phyloP scores from a whole-genome alignment of 2,113 vertebrate species.

The Caranx melampygus region DNA sequence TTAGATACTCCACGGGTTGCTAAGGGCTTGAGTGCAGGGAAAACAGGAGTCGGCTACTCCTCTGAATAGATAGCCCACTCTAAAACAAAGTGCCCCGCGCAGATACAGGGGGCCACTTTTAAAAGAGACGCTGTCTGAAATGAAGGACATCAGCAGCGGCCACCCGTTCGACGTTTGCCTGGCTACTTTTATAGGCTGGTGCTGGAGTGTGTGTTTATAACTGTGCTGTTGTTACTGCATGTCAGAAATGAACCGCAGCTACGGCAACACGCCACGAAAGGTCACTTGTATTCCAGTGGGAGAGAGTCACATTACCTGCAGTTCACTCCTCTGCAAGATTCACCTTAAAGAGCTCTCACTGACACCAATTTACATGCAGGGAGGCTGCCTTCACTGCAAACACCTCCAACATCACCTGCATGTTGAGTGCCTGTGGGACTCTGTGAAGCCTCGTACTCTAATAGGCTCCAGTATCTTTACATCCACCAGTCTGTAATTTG shows the following conservation, averaged over 20 bases:
- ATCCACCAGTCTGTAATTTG: slow-evolving; percentile 30
- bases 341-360: slow-evolving; percentile 35
- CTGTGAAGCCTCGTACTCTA: slow-evolving; percentile 12
- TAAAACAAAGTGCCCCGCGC: slow-evolving; percentile 58
- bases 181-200: slow-evolving; percentile 25
- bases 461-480: slow-evolving; percentile 31
- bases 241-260: slow-evolving; percentile 39
- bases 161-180: background rate
- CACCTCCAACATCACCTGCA: slow-evolving; percentile 44
- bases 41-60: slow-evolving; percentile 56
- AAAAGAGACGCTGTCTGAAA: slow-evolving; percentile 54
- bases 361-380: slow-evolving; percentile 49
- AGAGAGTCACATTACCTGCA: slow-evolving; percentile 46
- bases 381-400: slow-evolving; percentile 34
- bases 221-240: background rate
- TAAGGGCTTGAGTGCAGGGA: slow-evolving; percentile 72
- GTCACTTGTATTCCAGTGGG: slow-evolving; percentile 36
- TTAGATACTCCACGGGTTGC: slow-evolving; percentile 75
- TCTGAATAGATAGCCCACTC: slow-evolving; percentile 70
- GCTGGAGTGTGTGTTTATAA: slow-evolving; percentile 2
- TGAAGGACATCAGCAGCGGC: slow-evolving; percentile 43
- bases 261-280: slow-evolving; percentile 38
- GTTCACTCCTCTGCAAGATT: slow-evolving; percentile 38
- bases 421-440: slow-evolving; percentile 51
- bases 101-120: slow-evolving; percentile 57